A percentile compares a stretch with the other conserved stretches of the same genome.
Conservation (phyloP, 1,140 invertebrate species). For the Pectinophora gossypiella region DNA sequence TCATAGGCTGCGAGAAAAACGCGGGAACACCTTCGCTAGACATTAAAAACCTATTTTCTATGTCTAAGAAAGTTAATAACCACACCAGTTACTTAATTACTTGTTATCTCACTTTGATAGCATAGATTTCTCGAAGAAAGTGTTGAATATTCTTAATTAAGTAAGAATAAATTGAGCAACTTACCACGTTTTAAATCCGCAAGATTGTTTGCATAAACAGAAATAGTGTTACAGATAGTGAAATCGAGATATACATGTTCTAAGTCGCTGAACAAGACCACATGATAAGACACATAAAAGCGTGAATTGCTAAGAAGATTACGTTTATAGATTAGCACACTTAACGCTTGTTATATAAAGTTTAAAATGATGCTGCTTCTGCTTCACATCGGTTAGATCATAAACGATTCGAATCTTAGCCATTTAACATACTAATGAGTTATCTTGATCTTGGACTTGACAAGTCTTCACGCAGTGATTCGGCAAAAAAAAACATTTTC, state of each 20-base stretch:
- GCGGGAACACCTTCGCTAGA: slow-evolving; percentile 43
- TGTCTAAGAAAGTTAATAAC: slow-evolving; percentile 62
- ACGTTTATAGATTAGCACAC: too few relatives aligned
- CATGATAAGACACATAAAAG: too few relatives aligned
- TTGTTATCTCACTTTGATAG: slow-evolving; percentile 32
- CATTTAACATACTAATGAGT: too few relatives aligned
- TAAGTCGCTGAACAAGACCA: neutral
- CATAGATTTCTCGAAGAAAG: slow-evolving; percentile 20
- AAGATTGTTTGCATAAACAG: slow-evolving; percentile 35
- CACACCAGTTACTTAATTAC: slow-evolving; percentile 35
- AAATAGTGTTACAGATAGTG: slow-evolving; percentile 17
- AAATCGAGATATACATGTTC: neutral
- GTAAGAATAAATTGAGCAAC: slow-evolving; percentile 6
- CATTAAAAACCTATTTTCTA: slow-evolving; percentile 47
- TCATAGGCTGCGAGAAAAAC: slow-evolving; percentile 38
- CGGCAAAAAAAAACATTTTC: too few relatives aligned
- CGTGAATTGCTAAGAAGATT: too few relatives aligned
- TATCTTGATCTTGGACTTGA: too few relatives aligned
- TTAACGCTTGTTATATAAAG: too few relatives aligned
- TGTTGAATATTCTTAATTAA: slow-evolving; percentile 6
- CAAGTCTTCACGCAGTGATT: too few relatives aligned
- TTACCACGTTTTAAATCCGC: slow-evolving; percentile 32
- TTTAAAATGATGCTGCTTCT: too few relatives aligned
- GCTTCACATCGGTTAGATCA: too few relatives aligned
- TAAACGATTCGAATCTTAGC: too few relatives aligned